Evolutionary conservation across 1,140 invertebrate species (phyloP).

Genomic region (Chionoecetes opilio): DNA sequence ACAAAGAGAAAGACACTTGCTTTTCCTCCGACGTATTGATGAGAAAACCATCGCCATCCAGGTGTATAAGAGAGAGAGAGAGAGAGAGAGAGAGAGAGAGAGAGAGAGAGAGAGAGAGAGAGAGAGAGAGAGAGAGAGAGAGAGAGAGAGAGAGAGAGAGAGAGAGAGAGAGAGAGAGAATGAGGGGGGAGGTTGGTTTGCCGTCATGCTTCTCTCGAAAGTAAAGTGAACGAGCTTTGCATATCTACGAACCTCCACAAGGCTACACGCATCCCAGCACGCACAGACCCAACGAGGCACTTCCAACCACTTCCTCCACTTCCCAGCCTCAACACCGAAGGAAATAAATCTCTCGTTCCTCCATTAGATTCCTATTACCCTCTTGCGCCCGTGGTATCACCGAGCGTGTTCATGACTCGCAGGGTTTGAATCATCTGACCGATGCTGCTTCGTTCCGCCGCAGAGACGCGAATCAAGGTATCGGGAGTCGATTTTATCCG

Average conservation of each 20-base stretch:
- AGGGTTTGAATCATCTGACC: constrained; percentile 18
- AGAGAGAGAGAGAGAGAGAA: not conserved
- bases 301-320: not conserved
- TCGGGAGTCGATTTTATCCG: constrained; percentile 15
- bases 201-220: not conserved
- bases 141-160: constrained; percentile 12
- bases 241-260: not conserved
- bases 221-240: not conserved
- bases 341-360: not conserved
- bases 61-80: no score
- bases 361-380: constrained; percentile 5
- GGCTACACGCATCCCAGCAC: not conserved
- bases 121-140: no score
- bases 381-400: not conserved
- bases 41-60: no score
- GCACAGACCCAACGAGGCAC: not conserved
- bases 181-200: not conserved
- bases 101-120: no score
- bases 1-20: no score
- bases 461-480: not conserved
- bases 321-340: not conserved
- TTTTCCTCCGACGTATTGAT: no score
- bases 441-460: not conserved
- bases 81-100: no score
- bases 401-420: not conserved